Base-by-base conservation (phyloP, 1,140 invertebrate species). In the Drosophila kanapiae region DNA sequence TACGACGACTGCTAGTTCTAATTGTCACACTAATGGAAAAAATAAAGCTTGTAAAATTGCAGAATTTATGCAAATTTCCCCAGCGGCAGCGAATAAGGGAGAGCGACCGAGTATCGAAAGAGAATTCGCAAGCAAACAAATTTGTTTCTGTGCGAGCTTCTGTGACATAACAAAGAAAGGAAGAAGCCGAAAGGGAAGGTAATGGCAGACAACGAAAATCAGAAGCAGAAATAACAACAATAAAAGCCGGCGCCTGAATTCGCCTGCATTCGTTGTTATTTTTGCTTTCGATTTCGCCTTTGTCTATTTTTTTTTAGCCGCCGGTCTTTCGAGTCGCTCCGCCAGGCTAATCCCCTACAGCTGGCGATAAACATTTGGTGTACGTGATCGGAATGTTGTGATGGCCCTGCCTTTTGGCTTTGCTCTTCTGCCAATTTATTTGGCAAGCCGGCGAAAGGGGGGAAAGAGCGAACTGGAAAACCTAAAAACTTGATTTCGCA, bases 161-260 rank as follows among this genome's bases (percentile, higher is more conserved):
- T 13, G 57, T 78, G 75, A 78, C 75, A 77, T 78, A 78, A 78
- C 75, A 72, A 60, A 51, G 67, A 59, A 70, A 29, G 11, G 31
- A 58, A 53, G 49, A 53, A 42, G n/a, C 0, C 31, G 16, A 14
- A 38, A n/a, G 18, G 35, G 18, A 27, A 10, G 54, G 61, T 27
- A 42, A 60, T 42, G 56, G 16, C 53, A 72, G 60, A 72, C 23
- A 72, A 31, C 54, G 35, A 33, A 64, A 75, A 29, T 40, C 58
- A 38, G 37, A 54, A 54, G 45, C 51, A 23, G 10, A 61, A 60
- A 64, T 42, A 70, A 75, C 71, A 82, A 78, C 47, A 84, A 84
- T 38, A 69, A 71, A 74, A 76, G 82, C 82, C 74, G 77, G 67
- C 62, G 42, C 47, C 60, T 35, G 53, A 53, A 62, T 58, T 47